Conservation (phyloP, 92 coral and sea anemone genomes). For the Desmophyllum pertusum region DNA sequence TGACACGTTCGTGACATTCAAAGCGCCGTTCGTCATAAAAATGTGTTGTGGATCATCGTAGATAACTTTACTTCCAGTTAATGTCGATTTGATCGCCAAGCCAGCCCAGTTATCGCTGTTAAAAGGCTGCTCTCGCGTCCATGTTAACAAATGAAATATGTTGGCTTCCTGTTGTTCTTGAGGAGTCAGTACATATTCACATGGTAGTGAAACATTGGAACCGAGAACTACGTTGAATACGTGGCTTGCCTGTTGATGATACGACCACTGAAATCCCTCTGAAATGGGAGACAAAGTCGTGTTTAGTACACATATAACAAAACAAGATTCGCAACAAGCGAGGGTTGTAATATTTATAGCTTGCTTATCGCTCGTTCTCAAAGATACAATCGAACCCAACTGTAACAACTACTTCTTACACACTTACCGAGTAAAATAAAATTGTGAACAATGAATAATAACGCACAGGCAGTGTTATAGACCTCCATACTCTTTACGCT, state of each 20-base stretch:
- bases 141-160: constrained; percentile 42
- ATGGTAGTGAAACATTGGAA: constrained; percentile 45
- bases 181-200: constrained; percentile 54
- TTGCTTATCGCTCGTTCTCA: too few species aligned
- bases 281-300: not conserved
- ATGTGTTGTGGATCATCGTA: constrained; percentile 37
- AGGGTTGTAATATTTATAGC: too few species aligned
- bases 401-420: not conserved
- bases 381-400: not conserved
- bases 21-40: constrained; percentile 47
- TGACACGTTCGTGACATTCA: constrained; percentile 48
- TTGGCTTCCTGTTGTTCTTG: constrained; percentile 45
- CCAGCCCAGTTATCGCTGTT: constrained; percentile 60
- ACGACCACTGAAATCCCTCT: constrained; percentile 68
- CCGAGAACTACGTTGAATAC: constrained; percentile 40
- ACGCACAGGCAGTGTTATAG: not conserved
- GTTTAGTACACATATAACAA: too few species aligned
- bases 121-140: constrained; percentile 59
- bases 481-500: constrained; percentile 11
- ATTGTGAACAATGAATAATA: too few species aligned
- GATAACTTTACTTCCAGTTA: constrained; percentile 45
- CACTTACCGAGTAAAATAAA: constrained; percentile 19
- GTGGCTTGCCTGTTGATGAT: constrained; percentile 35
- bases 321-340: too few species aligned
- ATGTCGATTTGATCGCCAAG: too few species aligned